Evolutionary conservation across 2,797 vertebrate species (phyloP).

Genomic region (Adrianichthys oophorus): DNA sequence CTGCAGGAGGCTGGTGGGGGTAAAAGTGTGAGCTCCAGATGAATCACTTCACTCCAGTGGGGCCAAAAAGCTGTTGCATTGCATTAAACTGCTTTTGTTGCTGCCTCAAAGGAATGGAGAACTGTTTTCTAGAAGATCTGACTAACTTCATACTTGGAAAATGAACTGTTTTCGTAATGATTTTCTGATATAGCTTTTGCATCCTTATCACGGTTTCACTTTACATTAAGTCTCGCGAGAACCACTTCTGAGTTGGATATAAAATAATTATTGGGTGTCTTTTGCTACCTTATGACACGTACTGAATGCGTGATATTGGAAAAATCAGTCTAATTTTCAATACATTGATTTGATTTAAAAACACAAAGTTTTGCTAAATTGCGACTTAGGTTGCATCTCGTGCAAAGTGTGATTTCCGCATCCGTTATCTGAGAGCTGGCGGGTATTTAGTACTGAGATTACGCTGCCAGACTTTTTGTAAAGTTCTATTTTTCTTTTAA

Average conservation of each 20-base stretch:
- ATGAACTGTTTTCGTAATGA: no score
- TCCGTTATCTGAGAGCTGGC: constrained; percentile 43
- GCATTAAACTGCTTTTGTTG: constrained; percentile 48
- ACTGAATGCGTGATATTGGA: neutral
- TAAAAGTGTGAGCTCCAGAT: constrained; percentile 54
- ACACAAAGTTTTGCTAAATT: neutral
- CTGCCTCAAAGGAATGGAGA: neutral
- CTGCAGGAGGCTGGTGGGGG: constrained; percentile 35
- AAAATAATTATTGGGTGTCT: neutral
- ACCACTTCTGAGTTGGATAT: neutral
- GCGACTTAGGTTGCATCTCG: accelerated
- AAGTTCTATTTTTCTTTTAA: neutral
- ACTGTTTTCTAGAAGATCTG: no score
- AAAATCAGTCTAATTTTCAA: neutral
- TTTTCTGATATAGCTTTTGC: no score
- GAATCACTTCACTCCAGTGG: constrained; percentile 60
- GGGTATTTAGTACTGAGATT: constrained; percentile 9
- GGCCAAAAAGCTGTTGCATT: constrained; percentile 62
- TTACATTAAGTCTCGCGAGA: constrained; percentile 23
- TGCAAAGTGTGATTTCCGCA: constrained; percentile 49
- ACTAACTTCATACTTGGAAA: no score
- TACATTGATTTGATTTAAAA: neutral
- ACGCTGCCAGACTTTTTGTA: neutral
- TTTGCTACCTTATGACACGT: neutral
- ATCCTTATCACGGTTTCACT: no score